Base-by-base conservation (phyloP, 1,140 invertebrate genomes). In the Procambarus clarkii region DNA sequence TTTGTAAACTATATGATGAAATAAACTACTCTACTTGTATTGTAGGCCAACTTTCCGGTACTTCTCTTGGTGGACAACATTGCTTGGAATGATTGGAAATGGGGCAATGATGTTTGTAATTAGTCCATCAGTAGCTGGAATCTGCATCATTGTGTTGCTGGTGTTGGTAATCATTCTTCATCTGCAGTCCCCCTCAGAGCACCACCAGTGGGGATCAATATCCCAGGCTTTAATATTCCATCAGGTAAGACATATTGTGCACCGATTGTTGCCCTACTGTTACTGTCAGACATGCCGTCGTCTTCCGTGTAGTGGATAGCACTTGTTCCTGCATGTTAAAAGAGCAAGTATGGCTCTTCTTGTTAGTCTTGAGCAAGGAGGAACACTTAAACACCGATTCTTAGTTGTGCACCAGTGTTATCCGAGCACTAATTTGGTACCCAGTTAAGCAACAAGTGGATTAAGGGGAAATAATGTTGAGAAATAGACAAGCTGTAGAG, bases 171-270 rank as follows among this genome's bases (percentile, higher is more conserved):
- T 99, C 79, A 96, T 97, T 4, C 95, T 99, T 69, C 98, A 99
- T 95, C 95, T 99, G n/a, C 97, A 98, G 94, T 98, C 98, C 0
- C 98, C 99, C 0, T 97, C 97, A 58, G 95, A 95, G 94, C 92
- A 97, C 97, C 45, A 95, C 64, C 96, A 97, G 81, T 99, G 99
- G 98, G 99, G 99, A 18, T 99, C 98, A 78, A 99, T 99, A 93
- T 98, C 98, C 79, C 99, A 99, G 95, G 99, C 99, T 18, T 95
- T 99, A 7, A 99, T 99, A 94, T 99, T 99, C 94, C 99, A 99
- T 94, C 99, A 99, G 96, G 97, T 97, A 48, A 81, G 50, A 54
- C 13, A 8, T 69, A 24, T 69, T 46, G 44, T 80, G 9, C 21
- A 46, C 46, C 5, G 24, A 80, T 5, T 11, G 11, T 54, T 54